Evolutionary conservation across 2,797 vertebrate genomes (phyloP), one percentile per base, ranked within the genome.

Genomic region (Lagodon rhomboides): DNA sequence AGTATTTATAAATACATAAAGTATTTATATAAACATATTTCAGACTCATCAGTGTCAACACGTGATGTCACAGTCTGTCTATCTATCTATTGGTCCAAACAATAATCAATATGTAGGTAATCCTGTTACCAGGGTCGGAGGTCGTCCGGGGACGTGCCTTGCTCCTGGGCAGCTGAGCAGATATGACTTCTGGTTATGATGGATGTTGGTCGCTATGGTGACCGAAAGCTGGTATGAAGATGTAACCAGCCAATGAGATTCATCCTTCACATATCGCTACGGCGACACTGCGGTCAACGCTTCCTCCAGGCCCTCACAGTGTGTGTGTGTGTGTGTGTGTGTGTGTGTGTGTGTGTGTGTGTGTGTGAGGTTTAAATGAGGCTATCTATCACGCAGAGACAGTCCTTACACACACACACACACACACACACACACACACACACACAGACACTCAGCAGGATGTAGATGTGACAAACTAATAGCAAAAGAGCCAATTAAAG

Each of bases 341-440:
- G 46, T 54, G 53, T 41, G 70, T 59, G 17, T 41, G 34, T 60
- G 59, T 44, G 30, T 41, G 34, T 60, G 59, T 44, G 27, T 38
- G 34, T 41, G 59, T 23, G 49, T 27, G 27, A 27, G 27, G 30
- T 30, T 30, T 30, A 30, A 30, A 30, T 30, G 30, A 30, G 30
- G 30, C 30, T 30, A 30, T 30, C 30, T 30, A 30, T 30, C 30
- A 30, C 5, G 5, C 30, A 30, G 30, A 30, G 30, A 27, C 27
- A 30, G 30, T 30, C 92, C 95, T 73, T 93, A 95, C 89, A 94
- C 94, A 55, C 67, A 73, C 81, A 68, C 93, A 54, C 1, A 63
- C 77, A 49, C 64, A 63, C 74, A 74, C 61, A 62, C 61, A 47
- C 91, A 93, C 94, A 56, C 1, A 67, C 77, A 56, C 63, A 75